Evolutionary conservation across 2,888 invertebrate genomes (phyloP), one percentile per base, ranked within the genome.

Genomic region (Zelleria hepariella): DNA sequence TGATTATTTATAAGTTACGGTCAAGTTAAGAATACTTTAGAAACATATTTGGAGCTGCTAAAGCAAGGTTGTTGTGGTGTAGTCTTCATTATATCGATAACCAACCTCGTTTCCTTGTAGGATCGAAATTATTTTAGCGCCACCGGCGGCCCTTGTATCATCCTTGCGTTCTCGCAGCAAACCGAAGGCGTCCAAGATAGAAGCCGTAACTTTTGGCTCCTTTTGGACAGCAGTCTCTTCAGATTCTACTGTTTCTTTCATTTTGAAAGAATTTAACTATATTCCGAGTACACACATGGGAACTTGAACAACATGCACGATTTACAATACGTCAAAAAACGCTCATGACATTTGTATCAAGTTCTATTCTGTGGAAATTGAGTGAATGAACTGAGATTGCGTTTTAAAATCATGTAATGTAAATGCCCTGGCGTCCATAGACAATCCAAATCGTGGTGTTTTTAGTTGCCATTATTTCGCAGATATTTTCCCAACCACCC

Each of bases 101-200:
- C 78, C 77, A 80, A 87, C 87, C 86, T 87, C 81, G 69, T 71
- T 80, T 62, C 72, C 70, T 60, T 77, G 74, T 55, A 88, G 67
- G 61, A 79, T 81, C 57, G 77, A 72, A 65, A 89, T 81, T 63
- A 89, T 83, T 78, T 80, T 86, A 15, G 78, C 71, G 7, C 84
- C 87, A 61, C 88, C 89, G 61, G 66, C 74, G 55, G 86, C 68
- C 73, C 82, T 86, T 15, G 67, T 67, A 61, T 82, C 82, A 66
- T 84, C 82, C 69, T 80, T 81, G 5, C 74, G 62, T 2, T 76
- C 76, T 69, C 78, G 82, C 20, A 87, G 70, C 62, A 82, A 75
- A 66, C 82, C 82, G 67, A 87, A 89, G 27, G 87, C 81, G 63
- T 86, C 87, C 62, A 89, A 72, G 63, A 88, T 72, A 18, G 86